Evolutionary conservation across 2,113 vertebrate species (phyloP), one percentile per base, ranked within the genome.

Genomic region (Psephotus haematonotus): DNA sequence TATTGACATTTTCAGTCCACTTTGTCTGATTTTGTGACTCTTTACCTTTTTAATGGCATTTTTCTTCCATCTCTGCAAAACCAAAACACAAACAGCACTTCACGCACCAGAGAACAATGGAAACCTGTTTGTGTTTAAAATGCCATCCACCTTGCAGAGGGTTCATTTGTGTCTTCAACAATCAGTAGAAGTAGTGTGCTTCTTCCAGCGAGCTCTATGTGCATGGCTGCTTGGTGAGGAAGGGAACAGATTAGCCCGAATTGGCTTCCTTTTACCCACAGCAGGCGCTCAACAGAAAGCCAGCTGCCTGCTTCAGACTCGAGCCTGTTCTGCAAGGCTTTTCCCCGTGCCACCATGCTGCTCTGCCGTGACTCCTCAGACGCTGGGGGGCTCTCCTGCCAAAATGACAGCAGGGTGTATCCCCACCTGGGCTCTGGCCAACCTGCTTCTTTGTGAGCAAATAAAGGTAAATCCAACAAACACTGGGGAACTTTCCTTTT

Each of bases 1-100:
- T 18, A 6, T 11, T 1, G 2, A 22, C 4, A 7, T n/a, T 92
- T 87, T 43, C 0, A 0, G 28, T 55, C 19, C 6, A 6, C 52
- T 71, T 75, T 16, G 31, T 23, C 69, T 39, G 41, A 59, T 18
- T 84, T 69, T 64, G 6, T 31, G 70, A 27, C 59, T 82, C 31
- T 52, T 65, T 52, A 62, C 57, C n/a, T 59, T 81, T 72, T 55
- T 22, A 62, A 84, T 29, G 11, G 5, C 25, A 67, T 92, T 60
- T 82, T 2, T 27, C 27, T 74, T 57, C 47, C 25, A 25, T 5
- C n/a, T 70, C 24, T 70, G 17, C n/a, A 70, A 37, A 80, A 17
- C 41, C 35, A 60, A 72, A 72, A 75, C 37, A 67, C 29, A 49
- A 72, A 46, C 17, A 80, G 41, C 31, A 59, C 22, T 60, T 91